phyloP scores from a whole-genome alignment of 1,140 invertebrate genomes.

The Proctacanthus coquilletti region DNA sequence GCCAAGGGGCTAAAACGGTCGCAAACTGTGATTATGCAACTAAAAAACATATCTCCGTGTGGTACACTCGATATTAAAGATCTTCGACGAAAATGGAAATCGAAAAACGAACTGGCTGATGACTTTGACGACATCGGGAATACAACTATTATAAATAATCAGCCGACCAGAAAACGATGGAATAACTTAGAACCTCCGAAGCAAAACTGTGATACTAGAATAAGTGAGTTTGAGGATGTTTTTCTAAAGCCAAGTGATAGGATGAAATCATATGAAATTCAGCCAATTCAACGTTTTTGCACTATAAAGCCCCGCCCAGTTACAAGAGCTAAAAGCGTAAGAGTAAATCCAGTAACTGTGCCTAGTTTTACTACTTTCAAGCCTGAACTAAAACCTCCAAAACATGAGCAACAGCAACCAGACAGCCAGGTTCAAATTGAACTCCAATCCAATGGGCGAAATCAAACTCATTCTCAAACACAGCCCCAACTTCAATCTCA shows the following conservation, averaged over 20 bases:
- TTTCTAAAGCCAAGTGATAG: too few relatives aligned
- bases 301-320: not conserved
- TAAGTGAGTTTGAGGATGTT: too few relatives aligned
- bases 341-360: conserved; percentile 4
- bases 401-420: not conserved
- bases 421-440: not conserved
- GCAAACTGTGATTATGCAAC: conserved; percentile 16
- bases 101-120: too few relatives aligned
- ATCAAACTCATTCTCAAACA: not conserved
- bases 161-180: too few relatives aligned
- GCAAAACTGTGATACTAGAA: too few relatives aligned
- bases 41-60: not conserved
- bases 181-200: too few relatives aligned
- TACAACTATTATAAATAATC: too few relatives aligned
- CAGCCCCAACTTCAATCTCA: not conserved
- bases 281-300: too few relatives aligned
- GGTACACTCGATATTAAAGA: conserved; percentile 8
- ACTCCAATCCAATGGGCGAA: not conserved
- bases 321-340: conserved; percentile 3
- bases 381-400: too few relatives aligned
- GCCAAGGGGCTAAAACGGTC: conserved; percentile 17
- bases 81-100: conserved; percentile 5
- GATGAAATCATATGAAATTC: too few relatives aligned
- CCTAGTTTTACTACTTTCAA: too few relatives aligned
- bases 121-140: too few relatives aligned